Base-by-base conservation (phyloP, 2,113 vertebrate species). In the Alethe castanea region DNA sequence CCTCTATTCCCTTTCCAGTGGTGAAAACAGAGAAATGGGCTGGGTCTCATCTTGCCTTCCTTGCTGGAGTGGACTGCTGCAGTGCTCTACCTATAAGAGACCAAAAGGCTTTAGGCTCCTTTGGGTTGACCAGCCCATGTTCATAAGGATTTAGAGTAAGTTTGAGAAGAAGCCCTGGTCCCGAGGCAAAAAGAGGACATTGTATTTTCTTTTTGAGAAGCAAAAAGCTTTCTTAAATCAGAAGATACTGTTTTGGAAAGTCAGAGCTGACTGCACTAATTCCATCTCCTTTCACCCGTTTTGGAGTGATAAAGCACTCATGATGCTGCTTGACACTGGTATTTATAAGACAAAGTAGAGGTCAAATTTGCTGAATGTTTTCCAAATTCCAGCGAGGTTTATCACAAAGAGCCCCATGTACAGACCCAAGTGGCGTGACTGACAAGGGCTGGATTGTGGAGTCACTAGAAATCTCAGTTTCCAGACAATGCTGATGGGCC, bases 261-360 rank as follows among this genome's bases (percentile, higher is more conserved):
- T 64, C 79, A 83, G 87, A 82, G 81, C 86, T 86, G 92, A 93
- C 64, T 65, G 64, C 65, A 92, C 87, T 94, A 92, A 95, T 96
- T 96, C 90, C 90, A 91, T 86, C 65, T 91, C 74, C 79, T 95
- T 82, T 92, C 86, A 78, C 65, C 72, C 10, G 3, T 74, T 96
- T 64, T 64, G 65, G 79, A 94, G 88, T 36, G 76, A 88, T 92
- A 91, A 93, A 94, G 86, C 84, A 96, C 80, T 86, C 29, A 33
- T 9, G 54, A 94, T 94, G 81, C 47, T 96, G 90, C 78, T 86
- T 93, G 91, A 97, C 96, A 96, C 81, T 96, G 96, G 93, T 96
- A 97, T 97, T 97, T 97, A 42, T 92, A 97, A 94, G 92, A 96
- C 79, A 96, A 96, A 96, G 93, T 12, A 95, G 93, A 96, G 97